Base-by-base conservation (phyloP, 1,140 invertebrate genomes). In the Heliothis virescens region DNA sequence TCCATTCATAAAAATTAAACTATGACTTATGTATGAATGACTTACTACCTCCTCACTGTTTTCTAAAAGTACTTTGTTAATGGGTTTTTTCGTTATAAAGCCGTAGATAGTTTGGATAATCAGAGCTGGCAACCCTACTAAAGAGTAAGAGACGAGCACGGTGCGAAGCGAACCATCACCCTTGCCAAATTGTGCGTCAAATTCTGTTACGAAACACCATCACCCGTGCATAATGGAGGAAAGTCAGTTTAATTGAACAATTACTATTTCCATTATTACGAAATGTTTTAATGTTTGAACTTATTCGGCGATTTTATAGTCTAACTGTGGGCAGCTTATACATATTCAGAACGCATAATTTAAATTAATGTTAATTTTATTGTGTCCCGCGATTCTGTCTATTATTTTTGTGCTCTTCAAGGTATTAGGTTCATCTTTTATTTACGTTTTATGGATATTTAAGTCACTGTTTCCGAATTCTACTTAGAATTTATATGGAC, bases 151-250 rank as follows among this genome's bases (percentile, higher is more conserved):
- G 52, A n/a, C 41, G 34, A 57, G 65, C 65, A 71, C 29, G 76
- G 21, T 41, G 53, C 63, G 29, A 26, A 78, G 48, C 74, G 53
- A 79, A 79, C 34, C 77, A 72, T 71, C 76, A 59, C 26, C 67
- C 41, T 55, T 62, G 60, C 26, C 78, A 79, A 79, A 79, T 73
- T 63, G 59, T 79, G 69, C 69, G 57, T 73, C 53, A 50, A 79
- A 73, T 73, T 47, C n/a, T 72, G 59, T 79, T 79, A 69, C 72
- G 73, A 48, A 80, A 80, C 47, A 50, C 53, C 73, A 69, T 76
- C 34, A 76, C 55, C 78, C 72, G 73, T 80, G 47, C 72, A 80
- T 80, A 80, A 80, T 80, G 73, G 63, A 75, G 50, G 79, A 80
- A 80, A 80, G 72, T 80, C 52, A 50, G 60, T 74, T 80, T 80